A percentile compares a stretch with the other conserved stretches of the same genome.
Conservation (phyloP, 2,113 vertebrate genomes). For the Sclerurus mexicanus region DNA sequence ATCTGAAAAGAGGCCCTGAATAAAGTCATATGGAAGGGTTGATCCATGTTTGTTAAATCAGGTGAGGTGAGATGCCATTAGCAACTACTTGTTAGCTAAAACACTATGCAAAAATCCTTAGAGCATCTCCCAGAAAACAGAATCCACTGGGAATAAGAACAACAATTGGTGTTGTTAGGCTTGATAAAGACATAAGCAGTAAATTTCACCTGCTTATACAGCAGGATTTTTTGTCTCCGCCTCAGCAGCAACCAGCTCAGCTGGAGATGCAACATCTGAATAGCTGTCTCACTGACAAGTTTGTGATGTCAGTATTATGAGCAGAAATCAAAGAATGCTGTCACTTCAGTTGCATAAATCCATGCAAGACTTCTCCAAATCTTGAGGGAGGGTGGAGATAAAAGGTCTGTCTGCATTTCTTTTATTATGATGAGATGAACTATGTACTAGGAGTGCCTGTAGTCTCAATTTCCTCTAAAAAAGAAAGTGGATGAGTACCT, state of each 20-base stretch:
- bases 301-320: background rate
- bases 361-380: background rate
- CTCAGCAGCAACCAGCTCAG: background rate
- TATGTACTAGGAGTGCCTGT: rapidly evolving
- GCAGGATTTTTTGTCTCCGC: background rate
- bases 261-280: background rate
- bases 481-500: background rate
- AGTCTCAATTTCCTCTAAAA: background rate
- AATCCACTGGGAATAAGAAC: background rate
- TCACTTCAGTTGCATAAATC: background rate
- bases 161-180: background rate
- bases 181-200: background rate
- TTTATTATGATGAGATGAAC: background rate
- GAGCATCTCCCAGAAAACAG: background rate
- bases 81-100: background rate
- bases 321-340: background rate
- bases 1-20: background rate
- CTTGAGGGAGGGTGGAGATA: background rate
- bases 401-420: background rate
- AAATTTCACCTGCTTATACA: background rate
- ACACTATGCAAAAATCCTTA: background rate
- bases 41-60: background rate
- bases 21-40: background rate
- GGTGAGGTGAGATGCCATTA: background rate
- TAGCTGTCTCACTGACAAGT: background rate